phyloP scores from a whole-genome alignment of 2,888 invertebrate species.

The Eristalis pertinax region DNA sequence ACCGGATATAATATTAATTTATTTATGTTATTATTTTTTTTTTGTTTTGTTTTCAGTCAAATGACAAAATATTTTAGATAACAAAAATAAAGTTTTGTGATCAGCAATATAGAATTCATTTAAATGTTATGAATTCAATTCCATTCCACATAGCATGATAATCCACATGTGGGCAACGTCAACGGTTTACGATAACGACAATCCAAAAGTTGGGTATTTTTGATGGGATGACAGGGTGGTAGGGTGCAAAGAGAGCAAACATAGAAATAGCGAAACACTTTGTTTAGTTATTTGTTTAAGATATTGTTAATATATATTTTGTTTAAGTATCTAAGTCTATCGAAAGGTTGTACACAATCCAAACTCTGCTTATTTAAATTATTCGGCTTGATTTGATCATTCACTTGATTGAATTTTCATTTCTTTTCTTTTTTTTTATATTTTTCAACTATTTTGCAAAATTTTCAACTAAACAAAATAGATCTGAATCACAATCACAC shows the following conservation, averaged over 20 bases:
- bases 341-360: conserved; percentile 57
- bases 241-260: conserved; percentile 50
- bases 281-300: conserved; percentile 61
- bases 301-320: conserved; percentile 4
- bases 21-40: conserved; percentile 2
- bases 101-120: conserved; percentile 20
- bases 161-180: conserved; percentile 50
- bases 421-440: neutral
- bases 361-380: conserved; percentile 15
- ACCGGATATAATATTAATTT: conserved; percentile 34
- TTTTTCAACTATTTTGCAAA: conserved; percentile 5
- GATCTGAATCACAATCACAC: conserved; percentile 36
- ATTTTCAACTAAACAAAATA: conserved; percentile 1
- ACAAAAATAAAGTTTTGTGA: conserved; percentile 34
- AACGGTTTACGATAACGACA: conserved; percentile 33
- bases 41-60: conserved; percentile 20
- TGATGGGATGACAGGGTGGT: conserved; percentile 45
- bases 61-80: neutral
- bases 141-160: conserved; percentile 6
- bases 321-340: conserved; percentile 28
- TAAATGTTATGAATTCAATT: conserved; percentile 2
- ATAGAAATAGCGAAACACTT: conserved; percentile 54
- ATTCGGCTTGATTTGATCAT: conserved; percentile 4
- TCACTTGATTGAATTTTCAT: neutral
- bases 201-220: conserved; percentile 44